Conservation (phyloP, 2,888 invertebrate genomes). For the Cerceris rybyensis region DNA sequence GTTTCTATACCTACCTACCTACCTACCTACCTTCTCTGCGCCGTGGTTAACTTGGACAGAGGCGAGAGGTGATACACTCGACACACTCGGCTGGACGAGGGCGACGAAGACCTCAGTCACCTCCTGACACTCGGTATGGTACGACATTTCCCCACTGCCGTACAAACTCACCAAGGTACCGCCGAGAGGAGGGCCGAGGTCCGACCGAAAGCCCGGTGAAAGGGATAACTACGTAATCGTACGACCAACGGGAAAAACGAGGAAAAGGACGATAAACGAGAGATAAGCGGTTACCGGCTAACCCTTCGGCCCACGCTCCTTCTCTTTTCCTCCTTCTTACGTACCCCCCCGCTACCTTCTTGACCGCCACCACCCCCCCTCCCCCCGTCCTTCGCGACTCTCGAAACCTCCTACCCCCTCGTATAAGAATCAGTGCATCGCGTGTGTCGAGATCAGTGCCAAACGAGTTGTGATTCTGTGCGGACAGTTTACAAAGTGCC, state of each 20-base stretch:
- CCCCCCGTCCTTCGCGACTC: constrained; percentile 45
- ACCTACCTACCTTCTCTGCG: constrained; percentile 66
- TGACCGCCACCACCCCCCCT: constrained; percentile 49
- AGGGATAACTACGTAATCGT: constrained; percentile 26
- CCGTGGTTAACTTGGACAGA: constrained; percentile 73
- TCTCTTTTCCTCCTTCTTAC: constrained; percentile 49
- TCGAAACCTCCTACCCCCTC: constrained; percentile 64
- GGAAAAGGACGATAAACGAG: constrained; percentile 33
- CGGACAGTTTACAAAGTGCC: constrained; percentile 66
- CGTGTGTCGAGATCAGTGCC: constrained; percentile 78
- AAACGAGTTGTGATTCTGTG: constrained; percentile 77
- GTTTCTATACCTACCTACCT: constrained; percentile 65
- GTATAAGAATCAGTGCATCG: constrained; percentile 80
- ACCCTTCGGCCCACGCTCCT: constrained; percentile 26
- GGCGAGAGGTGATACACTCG: constrained; percentile 74
- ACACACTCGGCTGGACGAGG: constrained; percentile 61
- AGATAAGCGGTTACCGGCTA: constrained; percentile 36
- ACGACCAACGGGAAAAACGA: constrained; percentile 18
- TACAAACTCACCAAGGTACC: constrained; percentile 29
- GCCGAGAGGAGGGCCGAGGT: constrained; percentile 27
- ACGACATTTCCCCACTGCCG: constrained; percentile 65
- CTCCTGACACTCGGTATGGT: constrained; percentile 78
- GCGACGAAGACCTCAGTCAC: constrained; percentile 75
- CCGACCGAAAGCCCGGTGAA: constrained; percentile 31
- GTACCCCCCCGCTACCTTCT: constrained; percentile 66